These are phyloP conservation scores for Elephantulus edwardii DNA, from an alignment of 2,113 vertebrate genomes.

Conservation along the genomic window DNA sequence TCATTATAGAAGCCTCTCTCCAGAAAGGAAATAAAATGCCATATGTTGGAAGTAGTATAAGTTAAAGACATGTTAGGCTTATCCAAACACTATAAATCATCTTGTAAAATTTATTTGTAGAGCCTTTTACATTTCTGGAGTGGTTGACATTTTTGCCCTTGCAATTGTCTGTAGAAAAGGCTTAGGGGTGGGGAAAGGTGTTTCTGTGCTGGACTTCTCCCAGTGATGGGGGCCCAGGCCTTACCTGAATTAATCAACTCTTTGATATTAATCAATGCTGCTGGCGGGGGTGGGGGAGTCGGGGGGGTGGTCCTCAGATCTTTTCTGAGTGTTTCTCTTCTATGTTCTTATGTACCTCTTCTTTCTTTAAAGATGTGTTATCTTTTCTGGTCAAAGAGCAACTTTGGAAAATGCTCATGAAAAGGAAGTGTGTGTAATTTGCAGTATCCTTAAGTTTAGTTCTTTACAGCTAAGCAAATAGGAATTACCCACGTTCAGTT, in stretches of 20 bases:
- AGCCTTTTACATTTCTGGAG: conserved; percentile 7
- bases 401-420: conserved; percentile 35
- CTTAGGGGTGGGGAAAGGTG: neutral
- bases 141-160: conserved; percentile 33
- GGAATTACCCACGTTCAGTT: conserved; percentile 24
- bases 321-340: conserved; percentile 37
- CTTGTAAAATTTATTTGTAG: neutral
- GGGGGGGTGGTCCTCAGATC: neutral
- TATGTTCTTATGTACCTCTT: neutral
- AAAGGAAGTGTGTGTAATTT: conserved; percentile 5
- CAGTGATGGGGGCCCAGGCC: neutral
- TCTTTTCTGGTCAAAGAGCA: conserved; percentile 13
- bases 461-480: neutral
- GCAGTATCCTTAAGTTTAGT: neutral
- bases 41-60: neutral
- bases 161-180: neutral
- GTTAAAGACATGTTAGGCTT: conserved; percentile 4
- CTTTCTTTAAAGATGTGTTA: neutral
- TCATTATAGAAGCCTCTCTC: conserved; percentile 9
- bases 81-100: neutral
- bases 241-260: neutral
- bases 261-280: too few relatives aligned
- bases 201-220: neutral
- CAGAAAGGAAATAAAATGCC: conserved; percentile 17
- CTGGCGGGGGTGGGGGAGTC: too few relatives aligned